phyloP scores from a whole-genome alignment of 2,888 invertebrate species.

The Agriopis aurantiaria region DNA sequence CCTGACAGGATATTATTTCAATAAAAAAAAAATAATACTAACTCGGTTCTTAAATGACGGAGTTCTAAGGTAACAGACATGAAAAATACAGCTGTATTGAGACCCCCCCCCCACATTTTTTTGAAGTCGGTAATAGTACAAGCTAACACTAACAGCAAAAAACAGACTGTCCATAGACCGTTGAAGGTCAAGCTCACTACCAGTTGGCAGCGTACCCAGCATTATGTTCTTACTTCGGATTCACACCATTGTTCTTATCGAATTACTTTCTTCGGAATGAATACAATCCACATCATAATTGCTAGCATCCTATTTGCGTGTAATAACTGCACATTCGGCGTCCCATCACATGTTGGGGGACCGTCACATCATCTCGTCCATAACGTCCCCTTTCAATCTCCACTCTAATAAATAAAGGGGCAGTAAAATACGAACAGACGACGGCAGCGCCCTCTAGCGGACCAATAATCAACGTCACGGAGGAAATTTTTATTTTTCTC shows the following conservation, averaged over 20 bases:
- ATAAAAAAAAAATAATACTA: too few species aligned
- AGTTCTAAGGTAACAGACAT: too few species aligned
- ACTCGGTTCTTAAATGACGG: too few species aligned
- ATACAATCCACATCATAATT: constrained; percentile 15
- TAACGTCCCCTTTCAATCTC: constrained; percentile 83
- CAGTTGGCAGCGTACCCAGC: too few species aligned
- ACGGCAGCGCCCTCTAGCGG: constrained; percentile 62
- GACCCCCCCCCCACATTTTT: too few species aligned
- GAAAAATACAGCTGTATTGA: too few species aligned
- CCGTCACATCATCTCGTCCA: constrained; percentile 72
- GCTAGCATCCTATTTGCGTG: constrained; percentile 39
- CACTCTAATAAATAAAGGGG: constrained; percentile 84
- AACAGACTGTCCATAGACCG: too few species aligned
- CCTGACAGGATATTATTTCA: too few species aligned
- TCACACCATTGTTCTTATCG: neutral
- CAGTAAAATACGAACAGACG: constrained; percentile 74
- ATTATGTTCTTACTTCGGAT: neutral
- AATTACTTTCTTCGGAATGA: neutral
- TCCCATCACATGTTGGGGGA: constrained; percentile 51
- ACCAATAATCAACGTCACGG: constrained; percentile 67
- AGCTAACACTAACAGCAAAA: too few species aligned
- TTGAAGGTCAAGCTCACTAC: too few species aligned
- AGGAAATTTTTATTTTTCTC: constrained; percentile 63
- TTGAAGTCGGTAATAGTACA: too few species aligned
- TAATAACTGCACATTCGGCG: constrained; percentile 43